These are phyloP conservation scores for Lasius fuliginosus DNA, from an alignment of 2,888 invertebrate genomes.

Conservation along the genomic window DNA sequence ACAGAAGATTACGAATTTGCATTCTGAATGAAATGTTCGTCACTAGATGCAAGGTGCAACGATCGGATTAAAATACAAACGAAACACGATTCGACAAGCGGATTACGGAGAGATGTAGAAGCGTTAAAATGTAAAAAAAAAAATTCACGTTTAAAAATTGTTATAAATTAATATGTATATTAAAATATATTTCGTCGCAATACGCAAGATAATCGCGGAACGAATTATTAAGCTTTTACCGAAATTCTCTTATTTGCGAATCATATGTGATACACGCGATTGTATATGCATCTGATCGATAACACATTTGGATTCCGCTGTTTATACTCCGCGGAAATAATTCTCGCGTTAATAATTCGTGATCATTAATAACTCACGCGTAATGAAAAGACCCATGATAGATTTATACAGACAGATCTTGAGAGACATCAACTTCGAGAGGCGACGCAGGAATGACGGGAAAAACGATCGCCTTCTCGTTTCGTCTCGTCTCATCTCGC, in stretches of 20 bases:
- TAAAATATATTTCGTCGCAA: background rate
- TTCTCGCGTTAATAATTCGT: conserved; percentile 21
- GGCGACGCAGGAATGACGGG: background rate
- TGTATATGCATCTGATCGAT: conserved; percentile 17
- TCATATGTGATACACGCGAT: background rate
- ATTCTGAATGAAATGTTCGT: conserved; percentile 39
- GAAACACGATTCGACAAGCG: conserved; percentile 35
- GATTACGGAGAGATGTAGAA: conserved; percentile 8
- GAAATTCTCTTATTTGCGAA: conserved; percentile 8
- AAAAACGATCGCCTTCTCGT: conserved; percentile 31
- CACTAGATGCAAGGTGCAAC: background rate
- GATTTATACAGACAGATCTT: conserved; percentile 10
- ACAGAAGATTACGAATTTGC: conserved; percentile 51
- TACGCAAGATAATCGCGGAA: background rate
- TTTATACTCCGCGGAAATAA: conserved; percentile 1
- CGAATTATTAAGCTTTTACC: conserved; percentile 3
- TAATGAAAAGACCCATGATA: background rate
- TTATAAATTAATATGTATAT: conserved; percentile 36
- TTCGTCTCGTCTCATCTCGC: conserved; percentile 37
- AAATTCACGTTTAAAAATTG: conserved; percentile 3
- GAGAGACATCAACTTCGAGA: background rate
- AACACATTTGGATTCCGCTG: conserved; percentile 25
- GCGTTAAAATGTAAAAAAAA: conserved; percentile 15
- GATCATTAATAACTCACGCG: conserved; percentile 37
- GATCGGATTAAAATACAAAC: conserved; percentile 48